Percentiles rank a stretch among this genome's conserved stretches.
Evolutionary conservation across 1,140 invertebrate species (phyloP).

Genomic region (Hypothenemus hampei): DNA sequence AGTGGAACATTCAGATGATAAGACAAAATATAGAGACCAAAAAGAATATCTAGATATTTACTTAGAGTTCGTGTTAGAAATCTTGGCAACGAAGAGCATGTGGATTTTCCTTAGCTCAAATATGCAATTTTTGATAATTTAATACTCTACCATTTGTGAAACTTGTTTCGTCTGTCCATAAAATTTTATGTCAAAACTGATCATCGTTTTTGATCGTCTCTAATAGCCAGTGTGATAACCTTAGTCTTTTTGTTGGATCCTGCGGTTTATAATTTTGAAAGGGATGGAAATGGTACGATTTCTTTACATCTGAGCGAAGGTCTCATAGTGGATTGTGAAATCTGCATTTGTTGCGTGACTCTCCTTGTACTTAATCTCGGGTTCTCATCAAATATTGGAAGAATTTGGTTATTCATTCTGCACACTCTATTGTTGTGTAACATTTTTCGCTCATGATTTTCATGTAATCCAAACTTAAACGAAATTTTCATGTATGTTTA

Average conservation of each 20-base stretch:
- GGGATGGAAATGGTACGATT: not conserved
- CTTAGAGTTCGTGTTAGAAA: no score
- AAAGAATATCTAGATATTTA: no score
- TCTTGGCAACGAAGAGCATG: no score
- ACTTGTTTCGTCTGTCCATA: constrained; percentile 2
- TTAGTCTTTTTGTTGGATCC: not conserved
- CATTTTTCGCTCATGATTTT: not conserved
- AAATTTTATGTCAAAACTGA: not conserved
- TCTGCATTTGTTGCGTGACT: not conserved
- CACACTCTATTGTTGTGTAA: not conserved
- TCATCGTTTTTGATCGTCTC: not conserved
- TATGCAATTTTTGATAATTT: no score
- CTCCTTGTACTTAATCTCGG: not conserved
- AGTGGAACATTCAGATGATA: no score
- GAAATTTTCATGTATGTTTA: no score
- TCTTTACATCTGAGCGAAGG: not conserved
- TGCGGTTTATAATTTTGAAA: not conserved
- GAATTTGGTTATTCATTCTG: not conserved
- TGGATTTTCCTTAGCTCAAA: no score
- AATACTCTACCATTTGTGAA: not conserved
- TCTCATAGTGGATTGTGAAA: not conserved
- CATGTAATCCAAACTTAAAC: no score
- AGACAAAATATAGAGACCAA: no score
- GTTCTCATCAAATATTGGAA: not conserved
- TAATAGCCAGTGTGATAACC: not conserved